A percentile compares a stretch with the other conserved stretches of the same genome.
phyloP scores from a whole-genome alignment of 2,888 invertebrate genomes.

The Lithophane semibrunnea region DNA sequence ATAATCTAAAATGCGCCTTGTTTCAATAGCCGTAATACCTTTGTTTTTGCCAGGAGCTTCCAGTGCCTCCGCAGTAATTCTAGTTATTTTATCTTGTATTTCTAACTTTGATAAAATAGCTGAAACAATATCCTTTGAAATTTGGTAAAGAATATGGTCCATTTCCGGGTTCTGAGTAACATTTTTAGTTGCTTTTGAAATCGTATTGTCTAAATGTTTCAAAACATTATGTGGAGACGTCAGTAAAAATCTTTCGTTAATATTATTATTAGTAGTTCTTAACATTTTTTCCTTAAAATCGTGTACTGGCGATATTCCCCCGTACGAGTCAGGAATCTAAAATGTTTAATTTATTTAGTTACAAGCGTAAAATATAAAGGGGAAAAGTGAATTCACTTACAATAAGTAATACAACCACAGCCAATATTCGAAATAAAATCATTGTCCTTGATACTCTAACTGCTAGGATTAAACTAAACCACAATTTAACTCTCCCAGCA shows the following conservation, averaged over 20 bases:
- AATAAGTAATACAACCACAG: slow-evolving; percentile 55
- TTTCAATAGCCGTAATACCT: slow-evolving; percentile 87
- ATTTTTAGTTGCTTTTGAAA: slow-evolving; percentile 83
- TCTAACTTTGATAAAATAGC: slow-evolving; percentile 85
- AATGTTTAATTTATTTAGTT: slow-evolving; percentile 52
- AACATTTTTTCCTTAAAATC: slow-evolving; percentile 80
- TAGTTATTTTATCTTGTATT: slow-evolving; percentile 87
- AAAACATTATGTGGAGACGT: slow-evolving; percentile 82
- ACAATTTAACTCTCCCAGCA: slow-evolving; percentile 16
- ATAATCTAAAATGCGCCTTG: slow-evolving; percentile 86
- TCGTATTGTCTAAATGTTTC: slow-evolving; percentile 82
- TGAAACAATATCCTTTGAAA: slow-evolving; percentile 86
- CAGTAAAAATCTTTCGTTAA: slow-evolving; percentile 72
- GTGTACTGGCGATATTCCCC: slow-evolving; percentile 86
- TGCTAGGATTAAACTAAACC: slow-evolving; percentile 35
- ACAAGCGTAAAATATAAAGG: slow-evolving; percentile 1
- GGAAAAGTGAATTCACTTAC: slow-evolving; percentile 49
- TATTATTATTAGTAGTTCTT: slow-evolving; percentile 70
- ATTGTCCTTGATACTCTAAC: slow-evolving; percentile 36
- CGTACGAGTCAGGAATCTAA: slow-evolving; percentile 72
- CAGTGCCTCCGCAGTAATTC: slow-evolving; percentile 85
- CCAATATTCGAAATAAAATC: slow-evolving; percentile 50
- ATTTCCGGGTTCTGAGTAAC: slow-evolving; percentile 85
- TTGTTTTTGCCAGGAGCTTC: slow-evolving; percentile 86
- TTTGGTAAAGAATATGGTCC: slow-evolving; percentile 85